These are phyloP conservation scores for Caenorhabditis remanei DNA, from an alignment of 1,140 invertebrate genomes.

Conservation along the genomic window DNA sequence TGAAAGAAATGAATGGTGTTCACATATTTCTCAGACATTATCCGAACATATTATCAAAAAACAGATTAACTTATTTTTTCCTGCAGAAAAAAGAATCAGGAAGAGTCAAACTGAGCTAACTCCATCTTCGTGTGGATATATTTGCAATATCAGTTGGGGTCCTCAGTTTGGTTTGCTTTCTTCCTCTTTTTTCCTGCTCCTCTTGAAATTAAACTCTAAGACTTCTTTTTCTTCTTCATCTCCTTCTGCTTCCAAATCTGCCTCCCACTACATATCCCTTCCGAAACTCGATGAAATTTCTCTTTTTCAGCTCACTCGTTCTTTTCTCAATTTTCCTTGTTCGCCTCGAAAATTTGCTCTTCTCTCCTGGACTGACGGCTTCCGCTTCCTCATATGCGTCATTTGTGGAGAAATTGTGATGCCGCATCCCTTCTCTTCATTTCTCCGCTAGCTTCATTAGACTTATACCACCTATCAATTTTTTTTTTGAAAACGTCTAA, in stretches of 20 bases:
- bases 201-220: constrained; percentile 53
- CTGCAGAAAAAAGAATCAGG: background rate
- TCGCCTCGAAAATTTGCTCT: constrained; percentile 4
- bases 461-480: background rate
- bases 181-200: background rate
- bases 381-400: constrained; percentile 48
- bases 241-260: constrained; percentile 36
- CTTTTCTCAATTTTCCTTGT: constrained; percentile 38
- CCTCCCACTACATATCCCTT: constrained; percentile 17
- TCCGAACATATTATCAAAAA: background rate
- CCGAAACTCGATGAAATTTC: constrained; percentile 19
- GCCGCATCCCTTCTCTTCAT: background rate
- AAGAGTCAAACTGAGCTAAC: background rate
- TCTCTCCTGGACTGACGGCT: constrained; percentile 1
- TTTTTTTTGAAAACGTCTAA: background rate
- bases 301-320: constrained; percentile 3
- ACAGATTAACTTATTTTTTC: constrained; percentile 33
- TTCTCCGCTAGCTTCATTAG: background rate
- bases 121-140: background rate
- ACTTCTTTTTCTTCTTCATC: constrained; percentile 42
- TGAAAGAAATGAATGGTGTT: background rate
- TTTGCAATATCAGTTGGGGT: constrained; percentile 11
- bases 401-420: background rate
- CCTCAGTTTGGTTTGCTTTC: background rate
- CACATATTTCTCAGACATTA: background rate